Evolutionary conservation across 2,888 invertebrate species (phyloP).

Genomic region (Acleris cristana): DNA sequence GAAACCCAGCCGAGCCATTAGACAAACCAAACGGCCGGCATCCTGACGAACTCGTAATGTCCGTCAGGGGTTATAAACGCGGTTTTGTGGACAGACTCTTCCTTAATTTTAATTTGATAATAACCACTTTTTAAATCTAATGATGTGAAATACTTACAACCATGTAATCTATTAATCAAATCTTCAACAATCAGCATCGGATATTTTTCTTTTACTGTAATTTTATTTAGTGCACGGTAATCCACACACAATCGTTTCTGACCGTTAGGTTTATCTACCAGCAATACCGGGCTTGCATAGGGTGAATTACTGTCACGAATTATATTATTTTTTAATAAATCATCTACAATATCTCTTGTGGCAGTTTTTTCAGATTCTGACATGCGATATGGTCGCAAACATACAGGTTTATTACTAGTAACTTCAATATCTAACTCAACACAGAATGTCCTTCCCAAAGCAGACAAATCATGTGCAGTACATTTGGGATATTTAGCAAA

Average conservation of each 20-base stretch:
- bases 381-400: conserved; percentile 39
- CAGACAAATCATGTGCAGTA: conserved; percentile 33
- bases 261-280: conserved; percentile 14
- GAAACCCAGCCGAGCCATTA: conserved; percentile 9
- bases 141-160: conserved; percentile 16
- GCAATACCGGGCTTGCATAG: conserved; percentile 25
- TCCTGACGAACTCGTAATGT: conserved; percentile 3
- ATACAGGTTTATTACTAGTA: conserved; percentile 38
- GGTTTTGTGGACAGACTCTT: conserved; percentile 1
- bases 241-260: too few species aligned
- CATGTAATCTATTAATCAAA: conserved; percentile 2
- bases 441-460: conserved; percentile 38
- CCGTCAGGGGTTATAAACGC: conserved; percentile 7
- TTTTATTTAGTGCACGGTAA: conserved; percentile 2
- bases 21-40: conserved; percentile 14
- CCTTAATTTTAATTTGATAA: not conserved
- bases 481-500: conserved; percentile 38
- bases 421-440: too few species aligned
- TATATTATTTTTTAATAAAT: conserved; percentile 31
- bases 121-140: too few species aligned
- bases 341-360: conserved; percentile 32
- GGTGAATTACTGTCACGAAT: conserved; percentile 32
- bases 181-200: conserved; percentile 7
- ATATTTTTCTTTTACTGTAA: conserved; percentile 5
- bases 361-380: conserved; percentile 36